Base-by-base conservation (phyloP, 2,797 vertebrate genomes). In the Coracias cyanogaster region DNA sequence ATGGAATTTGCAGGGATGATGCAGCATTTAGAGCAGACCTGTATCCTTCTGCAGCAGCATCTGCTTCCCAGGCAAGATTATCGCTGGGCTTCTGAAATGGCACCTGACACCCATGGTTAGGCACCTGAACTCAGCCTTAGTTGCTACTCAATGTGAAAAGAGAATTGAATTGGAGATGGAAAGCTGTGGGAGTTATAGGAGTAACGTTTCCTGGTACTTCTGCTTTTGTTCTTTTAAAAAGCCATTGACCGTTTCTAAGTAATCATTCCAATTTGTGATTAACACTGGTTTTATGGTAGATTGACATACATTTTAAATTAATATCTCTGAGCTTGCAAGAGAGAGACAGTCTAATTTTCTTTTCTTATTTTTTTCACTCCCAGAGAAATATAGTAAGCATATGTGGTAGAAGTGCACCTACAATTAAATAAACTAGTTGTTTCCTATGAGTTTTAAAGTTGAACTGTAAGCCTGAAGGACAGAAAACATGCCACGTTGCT, bases 121-220 rank as follows among this genome's bases (percentile, higher is more conserved):
- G 49, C 70, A 45, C 49, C 65, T 41, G 39, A 33, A 28, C 24
- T 66, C 16, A n/a, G 39, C 29, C 77, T 70, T 92, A 48, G 91
- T 95, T 96, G 85, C 61, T 72, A 65, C 93, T 62, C 84, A 71
- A 31, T 67, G 60, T 84, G 77, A 85, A 92, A 71, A 33, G 82
- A 54, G 24, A 67, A 33, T 55, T 67, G 43, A 76, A 81, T 55
- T 86, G 71, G 60, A 77, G 81, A 43, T 58, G 58, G 33, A 60
- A 43, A 90, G 45, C 35, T 48, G 81, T 73, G 86, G 73, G 91
- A 79, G 61, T 33, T 28, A 26, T 4, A 64, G 90, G 41, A 15
- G 2, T 39, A 41, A 39, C 12, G 3, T 41, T 64, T 48, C 25
- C 48, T 85, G 84, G 64, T 61, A 13, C 7, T 19, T 77, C 46